Base-by-base conservation (phyloP, 1,140 invertebrate genomes). In the Drosophila nigrodunni region DNA sequence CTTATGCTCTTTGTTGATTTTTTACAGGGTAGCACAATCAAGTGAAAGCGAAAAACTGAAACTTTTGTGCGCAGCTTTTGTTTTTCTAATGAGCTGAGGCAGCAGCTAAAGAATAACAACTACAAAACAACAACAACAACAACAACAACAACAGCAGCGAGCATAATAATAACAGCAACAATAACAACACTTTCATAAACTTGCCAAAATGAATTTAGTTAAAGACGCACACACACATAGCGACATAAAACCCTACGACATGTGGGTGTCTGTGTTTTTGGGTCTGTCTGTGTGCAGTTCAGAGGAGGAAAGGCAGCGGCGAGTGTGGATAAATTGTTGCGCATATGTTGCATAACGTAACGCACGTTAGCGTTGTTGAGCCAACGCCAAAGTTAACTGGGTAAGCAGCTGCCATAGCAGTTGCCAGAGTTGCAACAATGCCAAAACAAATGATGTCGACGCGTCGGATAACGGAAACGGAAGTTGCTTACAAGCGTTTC, bases 381-480 rank as follows among this genome's bases (percentile, higher is more conserved):
- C 59, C 43, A 39, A 70, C 72, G 72, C 57, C 57, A 39, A 11
- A 43, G 47, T 57, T 54, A 71, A 46, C 71, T 54, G 64, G 41
- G 60, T 64, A 64, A 62, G 52, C 65, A 61, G 70, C 49, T 67
- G 41, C 41, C 43, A 21, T 44, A 61, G 52, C 65, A 61, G 70
- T 44, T 67, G 68, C 62, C 54, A 59, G 37, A n/a, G 57, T 65
- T 61, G 69, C 82, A 87, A 77, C 82, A 88, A 82, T 78, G 82
- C 39, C 49, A 78, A 72, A 85, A 82, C 80, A 70, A 70, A 62
- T 47, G 25, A 72, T 55, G 78, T 52, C 69, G 70, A 75, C 74
- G 82, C 82, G 78, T 79, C 82, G 79, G 77, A 80, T 83, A 87
- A 79, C 72, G 82, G 83, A 87, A 87, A 80, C 82, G 82, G 82